A percentile compares a stretch with the other conserved stretches of the same genome.
Evolutionary conservation across 2,113 vertebrate genomes (phyloP).

Genomic region (Actenoides lindsayi): DNA sequence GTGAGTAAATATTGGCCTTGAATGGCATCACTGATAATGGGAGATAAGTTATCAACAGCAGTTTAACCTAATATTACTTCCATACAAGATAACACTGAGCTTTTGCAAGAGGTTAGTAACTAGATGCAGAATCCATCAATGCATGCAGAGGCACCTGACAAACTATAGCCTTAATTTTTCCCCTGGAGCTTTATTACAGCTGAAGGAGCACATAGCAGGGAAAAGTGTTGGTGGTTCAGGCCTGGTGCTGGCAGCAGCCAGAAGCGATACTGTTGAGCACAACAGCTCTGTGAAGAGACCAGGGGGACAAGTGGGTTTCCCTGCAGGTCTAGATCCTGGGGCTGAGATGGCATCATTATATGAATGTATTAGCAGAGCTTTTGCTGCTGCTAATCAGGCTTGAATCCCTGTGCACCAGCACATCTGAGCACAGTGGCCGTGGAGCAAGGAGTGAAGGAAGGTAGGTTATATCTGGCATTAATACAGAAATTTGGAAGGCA

Average conservation of each 20-base stretch:
- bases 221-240: background rate
- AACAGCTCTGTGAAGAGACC: background rate
- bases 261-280: background rate
- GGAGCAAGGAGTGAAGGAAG: background rate
- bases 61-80: slow-evolving; percentile 51
- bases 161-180: background rate
- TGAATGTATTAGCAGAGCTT: background rate
- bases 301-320: background rate
- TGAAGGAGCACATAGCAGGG: background rate
- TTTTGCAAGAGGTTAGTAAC: slow-evolving; percentile 20
- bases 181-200: background rate
- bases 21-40: background rate
- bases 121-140: slow-evolving; percentile 9
- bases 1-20: slow-evolving; percentile 12
- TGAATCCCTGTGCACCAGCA: background rate
- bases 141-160: background rate
- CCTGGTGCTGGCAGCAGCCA: background rate
- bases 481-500: background rate
- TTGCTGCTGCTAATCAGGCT: background rate
- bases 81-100: background rate
- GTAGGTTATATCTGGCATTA: background rate
- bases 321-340: background rate
- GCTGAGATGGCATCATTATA: background rate
- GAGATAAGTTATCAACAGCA: slow-evolving; percentile 58
- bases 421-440: rapidly evolving